Percentiles rank a stretch among this genome's conserved stretches.
Evolutionary conservation across 1,140 invertebrate species (phyloP).

Genomic region (Macrostomum lignano): DNA sequence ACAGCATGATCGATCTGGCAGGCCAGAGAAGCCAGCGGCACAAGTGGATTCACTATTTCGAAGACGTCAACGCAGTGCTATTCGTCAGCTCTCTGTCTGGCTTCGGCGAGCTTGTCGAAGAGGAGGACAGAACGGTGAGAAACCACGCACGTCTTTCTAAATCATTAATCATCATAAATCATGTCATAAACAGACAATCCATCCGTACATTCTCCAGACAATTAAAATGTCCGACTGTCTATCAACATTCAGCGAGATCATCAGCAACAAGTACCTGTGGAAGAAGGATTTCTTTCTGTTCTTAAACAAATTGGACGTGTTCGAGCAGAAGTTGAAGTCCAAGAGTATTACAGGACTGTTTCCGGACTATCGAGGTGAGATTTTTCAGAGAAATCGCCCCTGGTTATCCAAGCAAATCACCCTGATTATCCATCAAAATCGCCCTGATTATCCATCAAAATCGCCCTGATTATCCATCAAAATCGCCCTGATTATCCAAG

Average conservation of each 20-base stretch:
- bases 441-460: too few relatives aligned
- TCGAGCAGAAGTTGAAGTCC: too few relatives aligned
- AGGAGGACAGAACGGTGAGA: conserved; percentile 12
- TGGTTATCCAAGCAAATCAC: too few relatives aligned
- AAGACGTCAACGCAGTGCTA: conserved; percentile 25
- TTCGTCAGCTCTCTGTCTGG: conserved; percentile 22
- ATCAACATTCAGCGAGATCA: conserved; percentile 14
- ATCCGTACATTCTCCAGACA: conserved; percentile 11
- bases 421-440: too few relatives aligned
- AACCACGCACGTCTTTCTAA: background rate
- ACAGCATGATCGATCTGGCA: conserved; percentile 15
- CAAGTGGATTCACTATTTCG: conserved; percentile 27
- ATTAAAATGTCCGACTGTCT: conserved; percentile 14
- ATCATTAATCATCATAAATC: background rate
- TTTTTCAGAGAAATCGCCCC: too few relatives aligned
- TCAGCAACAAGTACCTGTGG: conserved; percentile 14
- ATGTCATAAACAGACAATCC: background rate
- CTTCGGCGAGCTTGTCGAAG: conserved; percentile 17
- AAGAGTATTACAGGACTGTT: too few relatives aligned
- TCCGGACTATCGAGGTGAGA: too few relatives aligned
- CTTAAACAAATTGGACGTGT: conserved; percentile 16
- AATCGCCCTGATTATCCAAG: too few relatives aligned
- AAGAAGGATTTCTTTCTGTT: conserved; percentile 17
- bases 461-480: too few relatives aligned
- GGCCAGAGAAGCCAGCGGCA: conserved; percentile 22